Evolutionary conservation across 2,113 vertebrate species (phyloP), one percentile per base, ranked within the genome.

Genomic region (Jaculus jaculus): DNA sequence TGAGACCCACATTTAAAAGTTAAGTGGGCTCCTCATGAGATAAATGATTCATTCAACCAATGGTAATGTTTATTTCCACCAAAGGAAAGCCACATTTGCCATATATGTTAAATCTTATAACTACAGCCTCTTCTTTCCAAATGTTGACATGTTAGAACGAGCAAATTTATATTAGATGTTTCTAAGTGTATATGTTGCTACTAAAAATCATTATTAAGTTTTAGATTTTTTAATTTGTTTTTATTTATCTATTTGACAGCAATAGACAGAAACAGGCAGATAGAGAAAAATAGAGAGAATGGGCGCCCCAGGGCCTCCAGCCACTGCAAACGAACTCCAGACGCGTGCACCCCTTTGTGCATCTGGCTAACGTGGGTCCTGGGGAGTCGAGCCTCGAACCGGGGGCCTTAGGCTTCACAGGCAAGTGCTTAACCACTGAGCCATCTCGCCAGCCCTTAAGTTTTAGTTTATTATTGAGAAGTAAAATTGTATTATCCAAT

Each of bases 401-500:
- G n/a, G n/a, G n/a, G n/a, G n/a, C n/a, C n/a, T n/a, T n/a, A n/a
- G n/a, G n/a, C n/a, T n/a, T n/a, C n/a, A n/a, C n/a, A n/a, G n/a
- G n/a, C n/a, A n/a, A n/a, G n/a, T n/a, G n/a, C n/a, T n/a, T n/a
- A n/a, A n/a, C n/a, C n/a, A n/a, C n/a, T n/a, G n/a, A n/a, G n/a
- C n/a, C n/a, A n/a, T n/a, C n/a, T n/a, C n/a, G n/a, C n/a, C n/a
- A n/a, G n/a, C n/a, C n/a, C n/a, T n/a, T n/a, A n/a, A n/a, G n/a
- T n/a, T n/a, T n/a, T n/a, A n/a, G 11, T 24, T 2, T 32, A 78
- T 51, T 10, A 75, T 63, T 66, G 11, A 84, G 63, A 84, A 84
- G 37, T 68, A 72, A 89, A 91, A 54, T 87, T 20, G 81, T 42
- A 71, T 84, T 68, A 90, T 9, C 18, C 54, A 77, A 92, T 54